Conservation (phyloP, 1,140 invertebrate genomes). For the Drosophila repleta region DNA sequence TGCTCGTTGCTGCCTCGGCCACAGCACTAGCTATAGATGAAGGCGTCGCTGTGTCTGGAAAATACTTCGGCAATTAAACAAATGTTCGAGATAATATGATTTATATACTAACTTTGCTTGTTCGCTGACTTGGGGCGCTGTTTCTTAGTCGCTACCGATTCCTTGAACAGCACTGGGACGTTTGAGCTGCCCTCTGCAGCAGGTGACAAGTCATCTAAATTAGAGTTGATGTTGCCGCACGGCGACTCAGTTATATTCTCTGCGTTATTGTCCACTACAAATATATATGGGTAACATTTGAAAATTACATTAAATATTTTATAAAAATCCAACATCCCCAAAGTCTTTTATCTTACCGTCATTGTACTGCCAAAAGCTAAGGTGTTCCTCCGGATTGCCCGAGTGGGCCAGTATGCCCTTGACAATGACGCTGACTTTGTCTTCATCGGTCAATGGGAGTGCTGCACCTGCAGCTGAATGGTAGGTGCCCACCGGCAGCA, state of each 20-base stretch:
- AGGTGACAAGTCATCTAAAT: slow-evolving; percentile 9
- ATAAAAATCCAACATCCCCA: neutral
- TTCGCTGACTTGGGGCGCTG: slow-evolving; percentile 71
- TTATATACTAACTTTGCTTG: slow-evolving; percentile 60
- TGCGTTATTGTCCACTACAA: slow-evolving; percentile 63
- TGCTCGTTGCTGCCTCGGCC: slow-evolving; percentile 52
- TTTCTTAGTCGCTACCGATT: slow-evolving; percentile 28
- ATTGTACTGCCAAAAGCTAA: slow-evolving; percentile 65
- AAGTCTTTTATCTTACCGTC: slow-evolving; percentile 50
- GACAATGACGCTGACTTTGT: slow-evolving; percentile 71
- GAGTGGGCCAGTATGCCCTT: slow-evolving; percentile 67
- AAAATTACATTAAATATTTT: no score
- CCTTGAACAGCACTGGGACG: slow-evolving; percentile 48
- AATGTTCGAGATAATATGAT: neutral
- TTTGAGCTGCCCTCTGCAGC: slow-evolving; percentile 15
- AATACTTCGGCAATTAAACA: neutral
- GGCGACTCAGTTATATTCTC: slow-evolving; percentile 35
- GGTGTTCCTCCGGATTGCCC: slow-evolving; percentile 58
- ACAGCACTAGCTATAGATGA: slow-evolving; percentile 70
- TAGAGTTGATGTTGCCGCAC: neutral
- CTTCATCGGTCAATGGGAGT: slow-evolving; percentile 46
- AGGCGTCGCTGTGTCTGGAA: slow-evolving; percentile 62
- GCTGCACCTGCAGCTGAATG: neutral
- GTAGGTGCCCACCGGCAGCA: neutral
- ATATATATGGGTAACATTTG: neutral